Percentiles rank a stretch among this genome's conserved stretches.
Evolutionary conservation across 2,797 vertebrate species (phyloP).

Genomic region (Echeneis naucrates): DNA sequence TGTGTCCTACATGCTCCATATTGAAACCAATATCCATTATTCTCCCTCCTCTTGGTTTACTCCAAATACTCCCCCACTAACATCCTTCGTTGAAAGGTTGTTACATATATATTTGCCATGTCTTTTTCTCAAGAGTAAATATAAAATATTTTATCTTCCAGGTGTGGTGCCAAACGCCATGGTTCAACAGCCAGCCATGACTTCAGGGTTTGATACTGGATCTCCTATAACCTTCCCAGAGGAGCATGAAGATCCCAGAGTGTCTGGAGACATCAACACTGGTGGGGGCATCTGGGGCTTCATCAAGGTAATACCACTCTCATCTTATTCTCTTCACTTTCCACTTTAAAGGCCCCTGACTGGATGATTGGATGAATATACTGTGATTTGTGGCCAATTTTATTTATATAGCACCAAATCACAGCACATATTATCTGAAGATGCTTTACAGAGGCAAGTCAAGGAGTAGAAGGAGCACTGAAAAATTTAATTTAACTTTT

Average conservation of each 20-base stretch:
- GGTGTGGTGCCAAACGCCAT: slow-evolving; percentile 87
- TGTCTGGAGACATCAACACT: slow-evolving; percentile 61
- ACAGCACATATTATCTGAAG: no score
- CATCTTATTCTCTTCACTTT: no score
- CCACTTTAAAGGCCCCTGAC: neutral
- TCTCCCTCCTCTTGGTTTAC: no score
- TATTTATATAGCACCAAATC: no score
- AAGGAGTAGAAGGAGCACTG: no score
- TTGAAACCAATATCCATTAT: no score
- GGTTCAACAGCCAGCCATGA: slow-evolving; percentile 86
- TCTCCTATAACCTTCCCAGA: slow-evolving; percentile 97
- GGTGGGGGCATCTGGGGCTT: slow-evolving; percentile 94
- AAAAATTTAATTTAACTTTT: no score
- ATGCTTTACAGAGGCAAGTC: no score
- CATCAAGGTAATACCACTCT: slow-evolving; percentile 87
- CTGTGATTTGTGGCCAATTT: no score
- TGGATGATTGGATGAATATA: no score
- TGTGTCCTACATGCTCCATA: no score
- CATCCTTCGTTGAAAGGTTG: neutral
- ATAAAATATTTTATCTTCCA: slow-evolving; percentile 45
- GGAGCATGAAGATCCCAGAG: slow-evolving; percentile 90
- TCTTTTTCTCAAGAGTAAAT: neutral
- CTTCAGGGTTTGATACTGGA: slow-evolving; percentile 76
- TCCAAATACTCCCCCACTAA: no score
- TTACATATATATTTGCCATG: neutral